These are phyloP conservation scores for Percopsis transmontana DNA, from an alignment of 2,113 vertebrate genomes.

Conservation along the genomic window DNA sequence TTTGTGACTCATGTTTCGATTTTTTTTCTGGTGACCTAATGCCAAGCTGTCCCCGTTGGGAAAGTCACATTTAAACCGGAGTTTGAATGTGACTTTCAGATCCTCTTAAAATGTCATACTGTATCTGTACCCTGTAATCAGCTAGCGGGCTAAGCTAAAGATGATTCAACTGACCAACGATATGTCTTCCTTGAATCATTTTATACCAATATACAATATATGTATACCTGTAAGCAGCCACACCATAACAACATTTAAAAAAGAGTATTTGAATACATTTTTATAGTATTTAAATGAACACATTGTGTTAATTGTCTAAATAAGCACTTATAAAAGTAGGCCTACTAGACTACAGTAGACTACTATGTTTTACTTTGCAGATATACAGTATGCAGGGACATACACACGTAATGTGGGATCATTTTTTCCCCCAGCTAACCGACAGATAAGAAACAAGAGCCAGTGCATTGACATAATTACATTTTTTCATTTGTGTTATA, in stretches of 20 bases:
- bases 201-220: not conserved
- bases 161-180: constrained; percentile 30
- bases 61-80: constrained; percentile 36
- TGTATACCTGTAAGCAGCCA: no score
- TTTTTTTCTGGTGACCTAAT: constrained; percentile 58
- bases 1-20: constrained; percentile 50
- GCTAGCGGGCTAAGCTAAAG: constrained; percentile 43
- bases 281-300: no score
- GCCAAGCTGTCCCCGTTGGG: constrained; percentile 27
- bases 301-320: no score
- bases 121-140: constrained; percentile 56
- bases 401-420: no score
- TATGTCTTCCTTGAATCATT: constrained; percentile 32
- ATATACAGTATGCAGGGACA: not conserved
- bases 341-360: no score
- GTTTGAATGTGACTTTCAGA: constrained; percentile 34
- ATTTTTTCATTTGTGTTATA: constrained; percentile 40
- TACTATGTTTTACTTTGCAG: not conserved
- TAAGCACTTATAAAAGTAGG: no score
- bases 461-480: constrained; percentile 41
- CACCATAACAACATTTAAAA: no score
- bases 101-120: constrained; percentile 24
- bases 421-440: not conserved
- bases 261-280: no score
- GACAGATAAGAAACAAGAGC: constrained; percentile 29